phyloP scores from a whole-genome alignment of 2,797 vertebrate species.

The Choloepus didactylus region DNA sequence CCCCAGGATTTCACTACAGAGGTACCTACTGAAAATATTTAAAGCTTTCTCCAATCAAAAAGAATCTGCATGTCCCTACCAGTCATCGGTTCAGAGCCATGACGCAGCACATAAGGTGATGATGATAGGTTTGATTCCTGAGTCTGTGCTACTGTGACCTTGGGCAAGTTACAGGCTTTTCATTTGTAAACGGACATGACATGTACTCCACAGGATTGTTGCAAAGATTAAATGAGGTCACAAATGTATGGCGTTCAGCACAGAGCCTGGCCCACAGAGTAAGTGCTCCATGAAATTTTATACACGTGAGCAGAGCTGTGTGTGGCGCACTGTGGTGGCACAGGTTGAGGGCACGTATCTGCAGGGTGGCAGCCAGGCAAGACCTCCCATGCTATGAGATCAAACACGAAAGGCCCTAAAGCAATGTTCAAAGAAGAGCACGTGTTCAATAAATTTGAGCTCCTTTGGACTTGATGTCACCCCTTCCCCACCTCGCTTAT shows the following conservation, averaged over 20 bases:
- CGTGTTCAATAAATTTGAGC: neutral
- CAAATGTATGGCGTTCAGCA: neutral
- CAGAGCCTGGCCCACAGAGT: neutral
- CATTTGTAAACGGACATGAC: neutral
- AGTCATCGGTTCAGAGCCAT: neutral
- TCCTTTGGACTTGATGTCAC: neutral
- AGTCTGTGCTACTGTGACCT: neutral
- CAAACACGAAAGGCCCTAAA: neutral
- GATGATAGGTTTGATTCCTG: neutral
- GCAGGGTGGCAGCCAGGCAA: neutral
- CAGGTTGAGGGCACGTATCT: neutral
- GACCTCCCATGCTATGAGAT: neutral
- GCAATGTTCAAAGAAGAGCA: neutral
- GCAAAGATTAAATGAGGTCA: conserved; percentile 41
- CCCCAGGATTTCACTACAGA: neutral
- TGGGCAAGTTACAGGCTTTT: neutral
- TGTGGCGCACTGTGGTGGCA: too few species aligned
- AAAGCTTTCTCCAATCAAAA: conserved; percentile 33
- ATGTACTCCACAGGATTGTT: neutral
- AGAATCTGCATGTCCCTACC: neutral
- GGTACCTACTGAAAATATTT: neutral
- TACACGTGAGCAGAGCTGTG: neutral
- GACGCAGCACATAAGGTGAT: neutral
- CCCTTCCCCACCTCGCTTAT: neutral
- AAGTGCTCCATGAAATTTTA: neutral